Conservation (phyloP, 2,888 invertebrate genomes). For the Xylophagus ater region DNA sequence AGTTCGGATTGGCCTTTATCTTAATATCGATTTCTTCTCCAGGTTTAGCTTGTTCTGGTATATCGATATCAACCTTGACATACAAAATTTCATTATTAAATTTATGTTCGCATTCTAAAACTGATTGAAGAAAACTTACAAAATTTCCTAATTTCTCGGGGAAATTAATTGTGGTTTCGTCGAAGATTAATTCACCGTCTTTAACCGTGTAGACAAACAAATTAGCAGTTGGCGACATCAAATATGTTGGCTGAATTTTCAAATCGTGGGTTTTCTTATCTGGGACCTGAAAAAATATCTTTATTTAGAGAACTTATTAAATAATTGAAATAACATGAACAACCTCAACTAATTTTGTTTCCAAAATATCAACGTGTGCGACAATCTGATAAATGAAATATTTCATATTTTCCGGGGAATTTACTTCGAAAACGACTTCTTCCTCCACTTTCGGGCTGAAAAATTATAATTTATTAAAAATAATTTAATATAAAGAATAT, state of each 20-base stretch:
- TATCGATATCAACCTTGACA: constrained; percentile 52
- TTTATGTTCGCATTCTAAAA: not conserved
- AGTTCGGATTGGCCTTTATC: constrained; percentile 68
- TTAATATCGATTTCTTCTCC: constrained; percentile 65
- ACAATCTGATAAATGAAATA: constrained; percentile 66
- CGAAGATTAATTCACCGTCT: constrained; percentile 65
- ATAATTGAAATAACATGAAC: constrained; percentile 16
- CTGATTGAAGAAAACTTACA: constrained; percentile 40
- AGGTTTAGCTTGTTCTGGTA: constrained; percentile 58
- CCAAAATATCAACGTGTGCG: constrained; percentile 73
- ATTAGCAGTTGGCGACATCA: constrained; percentile 69
- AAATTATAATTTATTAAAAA: not conserved
- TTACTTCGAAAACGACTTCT: constrained; percentile 63
- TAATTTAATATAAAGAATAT: not conserved
- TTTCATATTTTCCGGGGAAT: constrained; percentile 60
- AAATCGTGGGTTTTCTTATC: no score
- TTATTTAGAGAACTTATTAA: constrained; percentile 40
- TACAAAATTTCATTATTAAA: not conserved
- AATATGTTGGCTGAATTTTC: constrained; percentile 55
- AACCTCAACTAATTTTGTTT: constrained; percentile 60
- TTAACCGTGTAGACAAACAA: constrained; percentile 65
- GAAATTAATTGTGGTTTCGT: constrained; percentile 69
- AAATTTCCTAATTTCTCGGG: constrained; percentile 64
- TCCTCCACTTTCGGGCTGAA: constrained; percentile 51
- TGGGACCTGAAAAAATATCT: no score